Percentiles rank a stretch among this genome's conserved stretches.
phyloP scores from a whole-genome alignment of 30 jellyfish, hydroid and myxozoan genomes.

The Catostylus mosaicus region DNA sequence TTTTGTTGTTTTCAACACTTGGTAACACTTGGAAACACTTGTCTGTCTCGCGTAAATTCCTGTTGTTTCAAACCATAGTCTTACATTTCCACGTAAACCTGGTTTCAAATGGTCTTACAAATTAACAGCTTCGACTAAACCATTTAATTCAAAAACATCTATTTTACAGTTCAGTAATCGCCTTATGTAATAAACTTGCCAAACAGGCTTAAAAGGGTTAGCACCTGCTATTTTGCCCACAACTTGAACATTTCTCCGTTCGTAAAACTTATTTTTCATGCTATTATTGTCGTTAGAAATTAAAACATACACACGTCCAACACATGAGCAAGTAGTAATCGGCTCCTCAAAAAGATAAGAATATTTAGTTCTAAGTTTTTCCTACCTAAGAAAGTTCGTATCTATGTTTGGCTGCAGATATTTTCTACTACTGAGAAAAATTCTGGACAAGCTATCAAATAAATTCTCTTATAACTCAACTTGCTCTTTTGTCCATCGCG shows the following conservation, averaged over 20 bases:
- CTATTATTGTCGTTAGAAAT: no score
- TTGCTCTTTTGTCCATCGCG: conserved; percentile 7
- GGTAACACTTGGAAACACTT: neutral
- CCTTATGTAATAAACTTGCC: conserved; percentile 1
- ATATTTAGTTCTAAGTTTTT: no score
- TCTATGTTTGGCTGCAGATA: no score
- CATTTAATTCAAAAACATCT: neutral
- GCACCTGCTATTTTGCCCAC: conserved; percentile 9
- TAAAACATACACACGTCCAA: no score
- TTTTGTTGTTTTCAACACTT: neutral
- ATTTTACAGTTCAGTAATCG: neutral
- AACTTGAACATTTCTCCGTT: no score
- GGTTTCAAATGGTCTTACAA: neutral
- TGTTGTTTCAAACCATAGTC: neutral
- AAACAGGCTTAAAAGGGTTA: neutral
- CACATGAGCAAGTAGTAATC: no score
- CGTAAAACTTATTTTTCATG: no score
- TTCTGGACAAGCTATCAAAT: neutral
- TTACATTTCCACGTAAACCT: neutral
- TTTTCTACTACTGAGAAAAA: neutral
- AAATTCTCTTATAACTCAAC: neutral
- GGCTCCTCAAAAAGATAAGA: no score
- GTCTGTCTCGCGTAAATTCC: neutral
- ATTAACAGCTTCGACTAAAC: neutral
- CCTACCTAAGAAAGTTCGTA: no score